phyloP scores from a whole-genome alignment of 2,113 vertebrate species.

The Dicerorhinus sumatrensis region DNA sequence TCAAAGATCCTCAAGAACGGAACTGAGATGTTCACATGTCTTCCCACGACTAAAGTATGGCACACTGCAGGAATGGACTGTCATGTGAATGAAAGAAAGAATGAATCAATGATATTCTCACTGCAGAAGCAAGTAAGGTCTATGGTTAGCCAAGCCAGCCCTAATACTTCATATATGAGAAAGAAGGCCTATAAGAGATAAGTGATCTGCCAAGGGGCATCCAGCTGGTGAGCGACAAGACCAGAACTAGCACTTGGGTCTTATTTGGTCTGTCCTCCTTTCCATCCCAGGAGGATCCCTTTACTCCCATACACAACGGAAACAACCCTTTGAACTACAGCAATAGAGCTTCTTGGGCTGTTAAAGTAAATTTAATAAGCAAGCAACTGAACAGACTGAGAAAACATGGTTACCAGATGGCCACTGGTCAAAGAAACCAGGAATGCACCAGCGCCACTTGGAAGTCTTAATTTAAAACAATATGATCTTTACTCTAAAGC shows the following conservation, averaged over 20 bases:
- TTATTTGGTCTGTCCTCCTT: not conserved
- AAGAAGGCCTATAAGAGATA: not conserved
- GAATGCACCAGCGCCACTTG: not conserved
- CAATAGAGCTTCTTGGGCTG: not conserved
- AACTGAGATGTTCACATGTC: not conserved
- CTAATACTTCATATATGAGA: not conserved
- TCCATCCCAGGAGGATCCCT: not conserved
- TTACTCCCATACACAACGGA: not conserved
- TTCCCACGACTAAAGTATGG: not conserved
- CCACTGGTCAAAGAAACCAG: constrained; percentile 2
- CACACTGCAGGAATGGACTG: too few species aligned
- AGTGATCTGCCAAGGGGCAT: not conserved
- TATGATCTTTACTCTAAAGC: not conserved
- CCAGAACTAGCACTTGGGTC: not conserved
- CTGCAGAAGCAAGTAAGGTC: not conserved
- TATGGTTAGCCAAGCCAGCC: not conserved
- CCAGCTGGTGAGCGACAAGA: not conserved
- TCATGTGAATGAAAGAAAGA: not conserved
- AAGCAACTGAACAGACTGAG: not conserved
- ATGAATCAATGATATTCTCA: not conserved
- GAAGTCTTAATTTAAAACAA: constrained; percentile 46
- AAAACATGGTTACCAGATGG: constrained; percentile 54
- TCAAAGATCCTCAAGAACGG: not conserved
- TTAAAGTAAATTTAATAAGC: constrained; percentile 39
- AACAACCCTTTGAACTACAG: not conserved